Evolutionary conservation across 35 echinoderm and acorn worm genomes (phyloP).

Genomic region (Acanthaster planci): DNA sequence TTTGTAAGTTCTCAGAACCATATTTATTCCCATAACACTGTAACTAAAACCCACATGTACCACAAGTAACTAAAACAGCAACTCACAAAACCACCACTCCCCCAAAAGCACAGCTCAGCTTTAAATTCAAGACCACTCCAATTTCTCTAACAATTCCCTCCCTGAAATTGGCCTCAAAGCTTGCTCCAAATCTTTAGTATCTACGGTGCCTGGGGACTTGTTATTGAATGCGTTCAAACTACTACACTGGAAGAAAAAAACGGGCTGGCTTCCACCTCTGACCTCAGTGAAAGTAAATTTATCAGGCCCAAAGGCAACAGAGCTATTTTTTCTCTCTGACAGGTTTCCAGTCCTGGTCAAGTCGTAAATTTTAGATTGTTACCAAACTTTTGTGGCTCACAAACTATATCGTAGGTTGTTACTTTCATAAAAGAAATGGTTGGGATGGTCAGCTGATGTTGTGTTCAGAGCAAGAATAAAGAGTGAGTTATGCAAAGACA

Average conservation of each 20-base stretch:
- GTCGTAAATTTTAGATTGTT: no score
- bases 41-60: no score
- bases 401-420: no score
- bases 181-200: neutral
- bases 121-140: neutral
- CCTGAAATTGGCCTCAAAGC: neutral
- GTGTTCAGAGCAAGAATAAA: no score
- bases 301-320: neutral
- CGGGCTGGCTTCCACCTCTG: neutral
- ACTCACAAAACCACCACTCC: neutral
- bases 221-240: neutral
- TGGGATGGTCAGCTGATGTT: no score
- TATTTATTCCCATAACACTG: no score
- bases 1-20: no score
- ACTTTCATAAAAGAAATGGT: no score
- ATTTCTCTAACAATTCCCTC: neutral
- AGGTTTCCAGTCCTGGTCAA: no score
- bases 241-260: neutral
- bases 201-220: neutral
- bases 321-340: neutral
- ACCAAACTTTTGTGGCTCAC: no score
- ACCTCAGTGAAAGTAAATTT: constrained; percentile 18
- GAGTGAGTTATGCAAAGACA: no score
- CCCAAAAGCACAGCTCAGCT: neutral
- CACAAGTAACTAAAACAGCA: no score